Percentiles rank a stretch among this genome's conserved stretches.
Evolutionary conservation across 2,797 vertebrate genomes (phyloP).

Genomic region (Prunella strophiata): DNA sequence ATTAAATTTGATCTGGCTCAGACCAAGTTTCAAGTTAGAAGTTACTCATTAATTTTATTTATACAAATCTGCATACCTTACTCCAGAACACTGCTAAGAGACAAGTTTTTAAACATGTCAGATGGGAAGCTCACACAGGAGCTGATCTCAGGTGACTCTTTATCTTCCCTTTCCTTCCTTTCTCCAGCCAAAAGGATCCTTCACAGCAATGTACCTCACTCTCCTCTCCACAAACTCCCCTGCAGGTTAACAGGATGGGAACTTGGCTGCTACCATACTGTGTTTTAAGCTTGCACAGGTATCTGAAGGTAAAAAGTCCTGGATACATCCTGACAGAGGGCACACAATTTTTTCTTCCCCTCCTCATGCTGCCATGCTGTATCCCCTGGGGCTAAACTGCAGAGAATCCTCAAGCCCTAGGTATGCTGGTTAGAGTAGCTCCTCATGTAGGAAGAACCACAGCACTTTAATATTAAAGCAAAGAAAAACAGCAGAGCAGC

Average conservation of each 20-base stretch:
- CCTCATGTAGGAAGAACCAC: background rate
- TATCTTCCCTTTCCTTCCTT: background rate
- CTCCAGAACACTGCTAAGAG: background rate
- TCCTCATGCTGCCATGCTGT: background rate
- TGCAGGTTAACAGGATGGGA: background rate
- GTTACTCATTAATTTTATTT: background rate
- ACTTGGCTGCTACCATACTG: background rate
- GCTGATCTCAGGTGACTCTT: background rate
- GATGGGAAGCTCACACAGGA: background rate
- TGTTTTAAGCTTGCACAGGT: background rate
- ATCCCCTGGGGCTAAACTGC: background rate
- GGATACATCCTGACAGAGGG: background rate
- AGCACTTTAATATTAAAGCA: background rate
- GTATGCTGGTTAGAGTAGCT: background rate
- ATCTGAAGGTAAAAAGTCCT: background rate
- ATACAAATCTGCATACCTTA: background rate
- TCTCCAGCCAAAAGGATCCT: background rate
- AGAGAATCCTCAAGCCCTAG: background rate
- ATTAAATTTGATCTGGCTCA: background rate
- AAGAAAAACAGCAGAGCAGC: background rate
- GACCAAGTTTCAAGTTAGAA: background rate
- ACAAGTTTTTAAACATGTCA: background rate
- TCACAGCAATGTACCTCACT: accelerated
- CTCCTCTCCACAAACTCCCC: background rate
- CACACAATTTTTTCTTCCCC: background rate